Evolutionary conservation across 1,140 invertebrate species (phyloP).

Genomic region (Anastrepha ludens): DNA sequence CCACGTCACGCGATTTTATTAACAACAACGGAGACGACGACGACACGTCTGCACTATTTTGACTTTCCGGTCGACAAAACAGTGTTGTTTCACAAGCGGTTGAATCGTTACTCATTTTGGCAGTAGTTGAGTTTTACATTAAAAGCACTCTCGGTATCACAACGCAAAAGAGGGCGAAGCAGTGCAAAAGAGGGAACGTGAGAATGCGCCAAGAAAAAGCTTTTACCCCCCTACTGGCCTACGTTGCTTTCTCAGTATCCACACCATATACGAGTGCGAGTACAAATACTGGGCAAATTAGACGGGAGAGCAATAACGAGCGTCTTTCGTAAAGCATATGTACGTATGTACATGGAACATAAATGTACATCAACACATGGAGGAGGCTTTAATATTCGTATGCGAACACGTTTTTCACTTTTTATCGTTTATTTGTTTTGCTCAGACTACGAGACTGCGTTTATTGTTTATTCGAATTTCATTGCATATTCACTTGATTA

Average conservation of each 20-base stretch:
- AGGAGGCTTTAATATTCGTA: background rate
- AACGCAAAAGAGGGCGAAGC: background rate
- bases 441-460: background rate
- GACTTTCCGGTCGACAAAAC: slow-evolving; percentile 64
- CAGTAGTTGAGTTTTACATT: slow-evolving; percentile 15
- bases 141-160: background rate
- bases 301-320: background rate
- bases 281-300: background rate
- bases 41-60: slow-evolving; percentile 53
- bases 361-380: background rate
- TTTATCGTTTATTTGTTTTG: background rate
- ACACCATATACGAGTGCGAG: background rate
- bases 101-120: slow-evolving; percentile 70
- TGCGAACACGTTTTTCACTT: background rate
- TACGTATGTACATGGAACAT: too few relatives aligned
- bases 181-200: background rate
- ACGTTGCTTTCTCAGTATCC: background rate
- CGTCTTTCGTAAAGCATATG: background rate
- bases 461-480: background rate
- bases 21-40: slow-evolving; percentile 52
- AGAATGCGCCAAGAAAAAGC: slow-evolving; percentile 29
- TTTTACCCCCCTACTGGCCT: background rate
- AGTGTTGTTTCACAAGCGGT: slow-evolving; percentile 69
- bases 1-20: slow-evolving; percentile 61
- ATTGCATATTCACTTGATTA: background rate